phyloP scores from a whole-genome alignment of 2,113 vertebrate genomes.

The Balaenoptera acutorostrata region DNA sequence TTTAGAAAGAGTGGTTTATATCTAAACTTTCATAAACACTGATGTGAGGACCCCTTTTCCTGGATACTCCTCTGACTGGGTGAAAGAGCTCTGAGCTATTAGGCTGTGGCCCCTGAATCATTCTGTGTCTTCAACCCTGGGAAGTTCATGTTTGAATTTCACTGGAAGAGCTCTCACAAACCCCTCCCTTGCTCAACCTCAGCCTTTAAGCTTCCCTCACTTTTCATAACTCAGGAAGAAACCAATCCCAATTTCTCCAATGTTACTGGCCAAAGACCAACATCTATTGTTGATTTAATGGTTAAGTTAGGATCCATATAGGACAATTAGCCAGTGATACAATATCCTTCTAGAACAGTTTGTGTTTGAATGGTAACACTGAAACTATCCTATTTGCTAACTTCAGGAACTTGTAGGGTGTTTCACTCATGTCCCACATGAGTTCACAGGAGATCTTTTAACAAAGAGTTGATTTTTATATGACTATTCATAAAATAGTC shows the following conservation, averaged over 20 bases:
- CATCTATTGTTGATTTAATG: neutral
- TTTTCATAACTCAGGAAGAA: neutral
- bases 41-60: neutral
- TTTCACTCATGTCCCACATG: conserved; percentile 5
- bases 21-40: neutral
- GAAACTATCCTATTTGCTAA: neutral
- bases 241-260: neutral
- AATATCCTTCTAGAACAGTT: neutral
- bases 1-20: neutral
- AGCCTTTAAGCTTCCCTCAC: neutral
- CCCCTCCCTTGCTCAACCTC: neutral
- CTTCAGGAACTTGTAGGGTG: neutral
- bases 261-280: neutral
- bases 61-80: neutral
- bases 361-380: neutral
- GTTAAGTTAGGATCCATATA: neutral
- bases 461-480: conserved; percentile 15
- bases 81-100: neutral
- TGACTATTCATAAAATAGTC: neutral
- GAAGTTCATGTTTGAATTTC: neutral
- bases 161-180: neutral
- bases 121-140: neutral
- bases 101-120: neutral
- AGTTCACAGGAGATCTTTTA: conserved; percentile 4
- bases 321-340: neutral